These are phyloP conservation scores for Zonotrichia albicollis DNA, from an alignment of 2,797 vertebrate species.

Conservation along the genomic window DNA sequence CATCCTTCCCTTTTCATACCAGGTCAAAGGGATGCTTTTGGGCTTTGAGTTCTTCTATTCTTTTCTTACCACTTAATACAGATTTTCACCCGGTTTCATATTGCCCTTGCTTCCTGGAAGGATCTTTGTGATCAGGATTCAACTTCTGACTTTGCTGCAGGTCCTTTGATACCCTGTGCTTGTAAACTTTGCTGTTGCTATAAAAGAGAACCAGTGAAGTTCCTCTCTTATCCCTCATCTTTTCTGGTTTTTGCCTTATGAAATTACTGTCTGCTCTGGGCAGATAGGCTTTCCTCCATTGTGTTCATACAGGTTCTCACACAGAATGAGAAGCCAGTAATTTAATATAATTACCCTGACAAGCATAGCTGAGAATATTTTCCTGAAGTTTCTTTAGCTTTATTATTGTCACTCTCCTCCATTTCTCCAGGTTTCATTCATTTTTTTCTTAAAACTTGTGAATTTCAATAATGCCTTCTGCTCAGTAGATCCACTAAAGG, in stretches of 20 bases:
- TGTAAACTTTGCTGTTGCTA: background rate
- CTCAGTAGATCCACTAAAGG: background rate
- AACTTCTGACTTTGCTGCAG: background rate
- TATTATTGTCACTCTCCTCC: background rate
- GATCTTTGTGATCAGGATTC: background rate
- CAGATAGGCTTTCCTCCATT: background rate
- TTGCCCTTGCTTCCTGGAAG: background rate
- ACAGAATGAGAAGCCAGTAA: background rate
- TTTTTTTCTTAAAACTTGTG: background rate
- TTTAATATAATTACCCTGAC: background rate
- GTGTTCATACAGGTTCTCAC: background rate
- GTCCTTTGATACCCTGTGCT: background rate
- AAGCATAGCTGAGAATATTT: background rate
- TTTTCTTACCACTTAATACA: background rate
- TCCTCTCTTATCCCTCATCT: background rate
- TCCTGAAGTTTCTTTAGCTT: background rate
- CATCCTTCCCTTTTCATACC: background rate
- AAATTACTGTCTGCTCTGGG: background rate
- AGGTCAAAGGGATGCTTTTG: background rate
- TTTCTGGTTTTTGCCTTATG: background rate
- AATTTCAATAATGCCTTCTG: background rate
- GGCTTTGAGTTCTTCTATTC: background rate
- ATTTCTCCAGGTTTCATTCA: background rate
- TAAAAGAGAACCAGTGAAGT: background rate
- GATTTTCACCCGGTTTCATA: background rate